A percentile compares a stretch with the other conserved stretches of the same genome.
phyloP scores from a whole-genome alignment of 2,113 vertebrate genomes.

The Megaceryle torquata region DNA sequence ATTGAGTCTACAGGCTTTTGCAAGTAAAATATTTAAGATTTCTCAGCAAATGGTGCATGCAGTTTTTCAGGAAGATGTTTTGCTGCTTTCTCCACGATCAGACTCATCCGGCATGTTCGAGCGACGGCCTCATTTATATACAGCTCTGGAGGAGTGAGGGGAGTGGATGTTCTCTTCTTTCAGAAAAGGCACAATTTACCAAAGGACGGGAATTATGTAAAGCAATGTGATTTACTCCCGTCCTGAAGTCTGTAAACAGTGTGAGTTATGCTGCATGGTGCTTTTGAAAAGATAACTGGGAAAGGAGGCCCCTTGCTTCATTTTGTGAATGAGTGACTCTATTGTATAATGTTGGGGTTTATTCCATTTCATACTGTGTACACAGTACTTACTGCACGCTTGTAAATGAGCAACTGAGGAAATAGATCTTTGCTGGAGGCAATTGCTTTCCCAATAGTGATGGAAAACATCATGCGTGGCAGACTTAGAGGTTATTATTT shows the following conservation, averaged over 20 bases:
- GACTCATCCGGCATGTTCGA: neutral
- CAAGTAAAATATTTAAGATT: constrained; percentile 43
- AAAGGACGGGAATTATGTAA: neutral
- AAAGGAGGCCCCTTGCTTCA: neutral
- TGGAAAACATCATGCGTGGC: constrained; percentile 11
- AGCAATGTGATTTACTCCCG: neutral
- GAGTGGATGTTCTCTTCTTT: neutral
- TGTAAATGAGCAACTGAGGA: constrained; percentile 26
- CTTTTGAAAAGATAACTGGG: constrained; percentile 16
- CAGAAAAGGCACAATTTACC: neutral
- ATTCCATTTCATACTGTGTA: neutral
- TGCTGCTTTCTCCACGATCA: neutral
- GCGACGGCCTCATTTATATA: neutral
- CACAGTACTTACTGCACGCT: neutral
- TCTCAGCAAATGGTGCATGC: constrained; percentile 2
- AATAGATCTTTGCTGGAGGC: constrained; percentile 66
- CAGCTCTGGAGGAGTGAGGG: neutral
- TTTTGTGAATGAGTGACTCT: constrained; percentile 60
- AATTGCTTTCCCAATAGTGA: constrained; percentile 53
- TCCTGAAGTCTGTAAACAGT: constrained; percentile 9
- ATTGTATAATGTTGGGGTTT: constrained; percentile 23
- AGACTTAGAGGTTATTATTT: constrained; percentile 26
- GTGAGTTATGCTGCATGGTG: neutral
- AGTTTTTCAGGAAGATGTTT: constrained; percentile 4
- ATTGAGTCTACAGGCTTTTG: neutral